Conservation (phyloP, 2,797 vertebrate species). For the Spondyliosoma cantharus region DNA sequence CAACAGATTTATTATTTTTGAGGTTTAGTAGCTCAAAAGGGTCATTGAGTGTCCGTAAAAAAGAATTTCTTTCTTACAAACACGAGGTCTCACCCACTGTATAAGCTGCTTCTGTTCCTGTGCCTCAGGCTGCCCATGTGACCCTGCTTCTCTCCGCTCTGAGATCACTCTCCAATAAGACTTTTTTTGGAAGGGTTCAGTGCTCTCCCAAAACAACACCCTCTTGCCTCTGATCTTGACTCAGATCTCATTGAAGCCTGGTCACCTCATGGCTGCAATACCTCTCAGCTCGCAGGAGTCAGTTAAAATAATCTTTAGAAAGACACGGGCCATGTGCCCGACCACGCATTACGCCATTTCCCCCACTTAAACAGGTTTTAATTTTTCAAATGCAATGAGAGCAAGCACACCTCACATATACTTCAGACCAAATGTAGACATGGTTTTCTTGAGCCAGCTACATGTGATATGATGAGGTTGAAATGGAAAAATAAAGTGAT, state of each 20-base stretch:
- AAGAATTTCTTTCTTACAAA: constrained; percentile 15
- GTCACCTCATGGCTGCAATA: background rate
- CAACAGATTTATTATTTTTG: background rate
- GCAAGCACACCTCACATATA: background rate
- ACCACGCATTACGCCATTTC: background rate
- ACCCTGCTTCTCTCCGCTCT: constrained; percentile 8
- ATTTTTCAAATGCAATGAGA: background rate
- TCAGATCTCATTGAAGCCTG: background rate
- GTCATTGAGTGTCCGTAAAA: constrained; percentile 28
- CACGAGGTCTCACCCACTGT: constrained; percentile 26
- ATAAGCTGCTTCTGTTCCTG: constrained; percentile 33
- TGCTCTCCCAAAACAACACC: constrained; percentile 13
- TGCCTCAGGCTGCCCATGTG: constrained; percentile 38
- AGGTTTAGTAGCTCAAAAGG: constrained; percentile 1
- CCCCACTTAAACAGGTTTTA: background rate
- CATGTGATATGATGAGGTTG: background rate
- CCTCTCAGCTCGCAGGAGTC: constrained; percentile 1
- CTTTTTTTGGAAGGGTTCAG: constrained; percentile 17
- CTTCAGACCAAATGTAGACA: background rate
- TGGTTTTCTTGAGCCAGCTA: background rate
- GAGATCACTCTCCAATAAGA: constrained; percentile 11
- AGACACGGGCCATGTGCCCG: background rate
- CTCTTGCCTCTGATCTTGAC: constrained; percentile 15
- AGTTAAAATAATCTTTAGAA: background rate
- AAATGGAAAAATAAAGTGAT: background rate